phyloP scores from a whole-genome alignment of 2,797 vertebrate species.

The Eulemur coronatus region DNA sequence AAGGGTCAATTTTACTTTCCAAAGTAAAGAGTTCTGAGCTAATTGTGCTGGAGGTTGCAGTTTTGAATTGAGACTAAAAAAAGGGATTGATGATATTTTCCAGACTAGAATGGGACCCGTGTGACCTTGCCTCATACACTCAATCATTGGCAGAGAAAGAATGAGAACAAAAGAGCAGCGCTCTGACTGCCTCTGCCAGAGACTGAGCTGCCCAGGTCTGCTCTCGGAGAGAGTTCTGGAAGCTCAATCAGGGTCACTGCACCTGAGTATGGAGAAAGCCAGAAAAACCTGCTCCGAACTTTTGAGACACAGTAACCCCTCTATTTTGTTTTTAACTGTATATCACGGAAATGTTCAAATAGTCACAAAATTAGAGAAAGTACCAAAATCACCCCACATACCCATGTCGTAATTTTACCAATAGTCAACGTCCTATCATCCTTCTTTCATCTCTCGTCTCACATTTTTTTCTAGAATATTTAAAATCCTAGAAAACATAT shows the following conservation, averaged over 20 bases:
- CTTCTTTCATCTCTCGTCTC: background rate
- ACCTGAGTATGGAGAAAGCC: background rate
- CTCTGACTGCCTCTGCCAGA: background rate
- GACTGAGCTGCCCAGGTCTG: background rate
- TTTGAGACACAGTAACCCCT: background rate
- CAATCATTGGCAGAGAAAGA: background rate
- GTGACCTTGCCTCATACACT: background rate
- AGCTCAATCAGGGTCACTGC: background rate
- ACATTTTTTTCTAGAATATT: background rate
- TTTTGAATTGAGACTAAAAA: conserved; percentile 53
- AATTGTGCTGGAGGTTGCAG: conserved; percentile 42
- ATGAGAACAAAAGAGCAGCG: background rate
- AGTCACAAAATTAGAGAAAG: background rate
- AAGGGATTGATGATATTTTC: conserved; percentile 14
- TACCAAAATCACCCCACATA: background rate
- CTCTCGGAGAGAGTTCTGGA: accelerated
- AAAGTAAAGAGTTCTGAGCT: conserved; percentile 39
- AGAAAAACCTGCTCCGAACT: background rate
- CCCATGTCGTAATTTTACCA: background rate
- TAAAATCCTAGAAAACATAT: background rate
- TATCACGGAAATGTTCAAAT: background rate
- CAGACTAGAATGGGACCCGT: background rate
- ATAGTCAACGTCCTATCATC: background rate
- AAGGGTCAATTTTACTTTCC: conserved; percentile 55
- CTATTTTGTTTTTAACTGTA: background rate